These are phyloP conservation scores for Diacarnus erythraeanus DNA, from an alignment of 37 sponge, comb jelly and placozoan species.

Conservation along the genomic window DNA sequence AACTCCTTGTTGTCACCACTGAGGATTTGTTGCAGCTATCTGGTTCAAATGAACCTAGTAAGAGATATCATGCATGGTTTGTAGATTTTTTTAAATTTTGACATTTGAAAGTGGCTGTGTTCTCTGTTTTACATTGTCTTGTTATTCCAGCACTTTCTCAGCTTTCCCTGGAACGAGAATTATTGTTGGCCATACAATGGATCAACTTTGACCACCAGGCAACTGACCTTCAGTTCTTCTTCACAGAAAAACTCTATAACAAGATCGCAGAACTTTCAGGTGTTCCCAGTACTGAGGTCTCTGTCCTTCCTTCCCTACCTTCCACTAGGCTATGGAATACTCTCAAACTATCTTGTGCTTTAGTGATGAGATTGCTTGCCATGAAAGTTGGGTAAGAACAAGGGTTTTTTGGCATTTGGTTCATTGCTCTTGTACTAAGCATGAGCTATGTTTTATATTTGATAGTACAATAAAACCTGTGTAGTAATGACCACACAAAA, in stretches of 20 bases:
- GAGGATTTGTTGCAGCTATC: background rate
- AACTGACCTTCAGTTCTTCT: conserved; percentile 49
- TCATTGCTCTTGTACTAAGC: too few relatives aligned
- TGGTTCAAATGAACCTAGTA: background rate
- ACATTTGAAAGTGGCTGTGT: background rate
- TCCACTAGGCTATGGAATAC: background rate
- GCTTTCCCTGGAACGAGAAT: conserved; percentile 3
- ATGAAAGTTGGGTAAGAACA: conserved; percentile 50
- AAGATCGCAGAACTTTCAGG: conserved; percentile 26
- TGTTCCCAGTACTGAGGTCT: conserved; percentile 13
- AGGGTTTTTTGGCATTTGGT: too few relatives aligned
- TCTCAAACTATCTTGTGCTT: conserved; percentile 2
- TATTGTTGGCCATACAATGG: conserved; percentile 55
- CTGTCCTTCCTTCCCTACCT: background rate
- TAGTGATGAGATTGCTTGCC: conserved; percentile 20
- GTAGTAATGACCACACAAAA: background rate
- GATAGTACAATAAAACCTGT: background rate
- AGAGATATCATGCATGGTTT: background rate
- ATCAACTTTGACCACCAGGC: conserved; percentile 38
- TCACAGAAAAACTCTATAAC: conserved; percentile 17
- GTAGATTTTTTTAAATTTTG: too few relatives aligned
- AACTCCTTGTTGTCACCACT: background rate
- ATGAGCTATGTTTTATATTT: too few relatives aligned
- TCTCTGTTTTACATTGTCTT: background rate
- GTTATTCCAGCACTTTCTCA: background rate